Evolutionary conservation across 2,113 vertebrate genomes (phyloP), one percentile per base, ranked within the genome.

Genomic region (Podarcis muralis): DNA sequence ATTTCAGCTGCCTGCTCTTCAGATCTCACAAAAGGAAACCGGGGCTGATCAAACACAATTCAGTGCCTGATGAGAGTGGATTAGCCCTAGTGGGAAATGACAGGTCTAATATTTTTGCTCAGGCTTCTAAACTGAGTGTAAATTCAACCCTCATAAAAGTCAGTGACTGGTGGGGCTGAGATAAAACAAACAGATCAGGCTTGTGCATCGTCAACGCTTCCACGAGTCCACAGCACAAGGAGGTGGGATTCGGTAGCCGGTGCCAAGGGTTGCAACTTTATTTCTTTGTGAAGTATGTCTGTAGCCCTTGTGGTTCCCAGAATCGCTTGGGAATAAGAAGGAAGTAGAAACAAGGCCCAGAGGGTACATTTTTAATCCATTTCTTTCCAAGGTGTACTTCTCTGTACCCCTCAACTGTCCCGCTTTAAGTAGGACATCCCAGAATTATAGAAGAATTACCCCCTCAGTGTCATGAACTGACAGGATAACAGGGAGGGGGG

Each of bases 1-100:
- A 74, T 62, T 88, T 68, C 16, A 3, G 43, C 40, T 74, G 81
- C n/a, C 4, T 0, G 4, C 13, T 9, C 89, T 82, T 91, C 71
- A 88, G 35, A 92, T 40, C 74, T 90, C 88, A 83, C 40, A 88
- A 82, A 74, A 93, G 35, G 66, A 86, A 89, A 87, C 43, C 0
- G 0, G 3, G 84, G 62, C 35, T 35, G 68, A 92, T 75, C 87
- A 92, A 86, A 88, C 78, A 82, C 82, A 87, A 88, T 76, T 80
- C 85, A 59, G 77, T 2, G 1, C 43, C 83, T 68, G 74, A 85
- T 62, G 27, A 53, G 72, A 48, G 27, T 86, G 75, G 81, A 77
- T 83, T 32, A 88, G 89, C 87, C 30, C 32, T 12, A 40, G 25
- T 83, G 53, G 87, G 93, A 53, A 90, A 85, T 2, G 20, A 90